Conservation (phyloP, 2,797 vertebrate species). For the Poeciliopsis turneri region DNA sequence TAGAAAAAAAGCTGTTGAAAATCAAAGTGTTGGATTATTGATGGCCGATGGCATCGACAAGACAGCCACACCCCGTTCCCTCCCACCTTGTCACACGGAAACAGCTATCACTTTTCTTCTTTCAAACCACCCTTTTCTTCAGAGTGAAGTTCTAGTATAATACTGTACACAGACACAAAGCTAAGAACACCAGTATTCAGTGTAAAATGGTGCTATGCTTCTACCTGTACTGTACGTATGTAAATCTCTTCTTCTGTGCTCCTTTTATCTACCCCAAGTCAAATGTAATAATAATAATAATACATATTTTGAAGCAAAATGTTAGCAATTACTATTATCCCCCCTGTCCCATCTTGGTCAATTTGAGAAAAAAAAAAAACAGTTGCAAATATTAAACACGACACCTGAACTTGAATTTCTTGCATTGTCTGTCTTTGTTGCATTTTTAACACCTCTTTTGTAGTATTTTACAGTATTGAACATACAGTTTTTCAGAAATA, state of each 20-base stretch:
- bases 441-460: neutral
- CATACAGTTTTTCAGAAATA: neutral
- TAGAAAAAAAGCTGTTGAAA: slow-evolving; percentile 27
- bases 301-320: slow-evolving; percentile 77
- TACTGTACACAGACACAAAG: slow-evolving; percentile 71
- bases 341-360: slow-evolving; percentile 63
- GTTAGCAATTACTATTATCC: slow-evolving; percentile 74
- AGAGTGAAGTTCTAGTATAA: slow-evolving; percentile 59
- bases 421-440: neutral
- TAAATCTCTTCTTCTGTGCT: slow-evolving; percentile 71
- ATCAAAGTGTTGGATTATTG: slow-evolving; percentile 52
- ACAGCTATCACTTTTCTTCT: slow-evolving; percentile 50
- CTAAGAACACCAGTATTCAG: slow-evolving; percentile 75
- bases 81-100: slow-evolving; percentile 25
- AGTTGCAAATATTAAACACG: slow-evolving; percentile 70
- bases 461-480: neutral
- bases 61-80: slow-evolving; percentile 21
- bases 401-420: slow-evolving; percentile 14
- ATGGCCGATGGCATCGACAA: slow-evolving; percentile 39
- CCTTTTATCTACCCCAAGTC: slow-evolving; percentile 77
- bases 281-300: slow-evolving; percentile 68
- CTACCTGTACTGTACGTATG: slow-evolving; percentile 78
- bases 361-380: slow-evolving; percentile 77
- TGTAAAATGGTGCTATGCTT: slow-evolving; percentile 81
- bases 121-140: slow-evolving; percentile 54